Percentiles rank a stretch among this genome's conserved stretches.
Evolutionary conservation across 2,888 invertebrate species (phyloP).

Genomic region (Mimumesa dahlbomi): DNA sequence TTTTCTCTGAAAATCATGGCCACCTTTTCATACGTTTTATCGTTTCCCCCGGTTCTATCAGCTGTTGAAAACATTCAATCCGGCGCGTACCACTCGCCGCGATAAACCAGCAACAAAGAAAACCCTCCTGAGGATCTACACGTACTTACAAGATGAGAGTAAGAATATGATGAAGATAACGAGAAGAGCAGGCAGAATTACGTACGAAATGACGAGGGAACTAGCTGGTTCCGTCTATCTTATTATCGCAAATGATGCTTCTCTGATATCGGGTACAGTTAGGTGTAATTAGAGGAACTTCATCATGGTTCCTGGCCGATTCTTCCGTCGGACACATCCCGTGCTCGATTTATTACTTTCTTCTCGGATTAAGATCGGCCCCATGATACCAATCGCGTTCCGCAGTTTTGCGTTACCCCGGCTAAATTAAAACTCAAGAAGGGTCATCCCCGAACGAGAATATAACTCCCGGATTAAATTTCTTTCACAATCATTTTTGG

Average conservation of each 20-base stretch:
- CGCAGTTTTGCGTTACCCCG: neutral
- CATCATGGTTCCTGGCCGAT: conserved; percentile 6
- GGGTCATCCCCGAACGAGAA: conserved; percentile 1
- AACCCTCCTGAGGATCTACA: neutral
- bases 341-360: neutral
- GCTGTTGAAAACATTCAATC: too few species aligned
- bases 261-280: conserved; percentile 55
- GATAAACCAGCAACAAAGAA: conserved; percentile 13
- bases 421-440: neutral
- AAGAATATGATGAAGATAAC: conserved; percentile 34
- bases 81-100: conserved; percentile 2
- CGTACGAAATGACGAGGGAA: conserved; percentile 52
- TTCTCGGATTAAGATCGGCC: neutral
- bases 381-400: neutral
- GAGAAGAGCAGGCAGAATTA: conserved; percentile 34
- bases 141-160: neutral
- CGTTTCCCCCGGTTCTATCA: too few species aligned
- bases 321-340: neutral
- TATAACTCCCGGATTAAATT: conserved; percentile 22
- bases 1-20: too few species aligned
- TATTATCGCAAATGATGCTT: conserved; percentile 56
- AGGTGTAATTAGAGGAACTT: conserved; percentile 46
- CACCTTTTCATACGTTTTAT: too few species aligned
- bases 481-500: conserved; percentile 22
- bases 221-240: conserved; percentile 47